These are phyloP conservation scores for Brachionus rubens DNA, from an alignment of 1,140 invertebrate genomes.

Conservation along the genomic window DNA sequence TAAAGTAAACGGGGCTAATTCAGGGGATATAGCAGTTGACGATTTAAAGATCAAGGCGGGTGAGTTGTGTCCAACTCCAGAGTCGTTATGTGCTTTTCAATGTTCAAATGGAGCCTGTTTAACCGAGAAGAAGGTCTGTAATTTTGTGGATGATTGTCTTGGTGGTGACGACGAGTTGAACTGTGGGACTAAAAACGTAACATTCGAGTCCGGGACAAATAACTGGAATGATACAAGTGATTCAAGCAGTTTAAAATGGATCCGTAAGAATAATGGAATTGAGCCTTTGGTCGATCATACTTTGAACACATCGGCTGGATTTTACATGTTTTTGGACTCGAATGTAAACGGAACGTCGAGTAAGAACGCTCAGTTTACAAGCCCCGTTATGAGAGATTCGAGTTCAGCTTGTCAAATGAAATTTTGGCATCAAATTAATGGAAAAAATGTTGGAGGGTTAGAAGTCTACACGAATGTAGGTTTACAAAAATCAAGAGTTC, in stretches of 20 bases:
- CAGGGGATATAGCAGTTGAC: slow-evolving; percentile 47
- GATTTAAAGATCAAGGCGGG: slow-evolving; percentile 24
- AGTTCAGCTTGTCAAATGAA: slow-evolving; percentile 45
- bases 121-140: slow-evolving; percentile 51
- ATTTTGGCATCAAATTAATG: slow-evolving; percentile 51
- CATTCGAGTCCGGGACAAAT: slow-evolving; percentile 49
- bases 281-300: slow-evolving; percentile 49
- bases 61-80: background rate
- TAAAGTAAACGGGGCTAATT: background rate
- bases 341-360: slow-evolving; percentile 7
- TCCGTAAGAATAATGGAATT: slow-evolving; percentile 6
- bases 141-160: slow-evolving; percentile 53
- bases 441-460: slow-evolving; percentile 49
- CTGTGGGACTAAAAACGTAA: slow-evolving; percentile 49
- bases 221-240: slow-evolving; percentile 48
- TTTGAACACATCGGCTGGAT: slow-evolving; percentile 31
- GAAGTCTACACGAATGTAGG: slow-evolving; percentile 48
- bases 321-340: slow-evolving; percentile 47
- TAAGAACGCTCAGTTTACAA: slow-evolving; percentile 34
- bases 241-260: slow-evolving; percentile 32
- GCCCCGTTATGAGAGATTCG: slow-evolving; percentile 44
- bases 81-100: slow-evolving; percentile 11
- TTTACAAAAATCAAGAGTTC: slow-evolving; percentile 38
- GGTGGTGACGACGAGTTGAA: slow-evolving; percentile 54
- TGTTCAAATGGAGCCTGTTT: slow-evolving; percentile 49